Evolutionary conservation across 2,888 invertebrate genomes (phyloP).

Genomic region (Xestia sexstrigata): DNA sequence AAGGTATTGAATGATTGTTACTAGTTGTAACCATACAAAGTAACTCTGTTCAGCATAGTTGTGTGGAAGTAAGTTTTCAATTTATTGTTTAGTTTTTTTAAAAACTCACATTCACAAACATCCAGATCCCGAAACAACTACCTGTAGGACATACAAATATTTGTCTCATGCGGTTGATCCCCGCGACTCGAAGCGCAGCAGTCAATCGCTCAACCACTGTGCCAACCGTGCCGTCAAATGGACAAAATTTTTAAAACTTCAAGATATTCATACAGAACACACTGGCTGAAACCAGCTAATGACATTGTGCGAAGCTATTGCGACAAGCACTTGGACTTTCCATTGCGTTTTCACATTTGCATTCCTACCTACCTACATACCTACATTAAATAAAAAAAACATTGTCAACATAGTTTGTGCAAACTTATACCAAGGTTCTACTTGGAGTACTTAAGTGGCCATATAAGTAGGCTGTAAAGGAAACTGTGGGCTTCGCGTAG

Average conservation of each 20-base stretch:
- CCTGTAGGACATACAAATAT: no score
- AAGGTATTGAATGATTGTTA: neutral
- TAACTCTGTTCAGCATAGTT: neutral
- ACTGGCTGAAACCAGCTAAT: neutral
- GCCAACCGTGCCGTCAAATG: no score
- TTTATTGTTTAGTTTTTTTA: no score
- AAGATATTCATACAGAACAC: neutral
- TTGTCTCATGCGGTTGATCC: no score
- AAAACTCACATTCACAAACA: no score
- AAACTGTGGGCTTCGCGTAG: constrained; percentile 77
- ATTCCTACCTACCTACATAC: no score
- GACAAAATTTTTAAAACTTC: neutral
- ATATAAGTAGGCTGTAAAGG: constrained; percentile 74
- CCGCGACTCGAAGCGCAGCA: no score
- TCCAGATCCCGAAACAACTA: no score
- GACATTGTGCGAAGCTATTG: neutral
- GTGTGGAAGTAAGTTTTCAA: neutral
- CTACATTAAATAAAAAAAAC: constrained; percentile 49
- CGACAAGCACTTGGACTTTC: neutral
- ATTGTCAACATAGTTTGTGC: constrained; percentile 63
- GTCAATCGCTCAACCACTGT: no score
- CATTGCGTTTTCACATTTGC: no score
- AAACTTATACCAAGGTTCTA: constrained; percentile 71
- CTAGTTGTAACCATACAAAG: neutral
- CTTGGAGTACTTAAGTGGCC: constrained; percentile 70